Conservation (phyloP, 1,140 invertebrate species). For the Sipha flava region DNA sequence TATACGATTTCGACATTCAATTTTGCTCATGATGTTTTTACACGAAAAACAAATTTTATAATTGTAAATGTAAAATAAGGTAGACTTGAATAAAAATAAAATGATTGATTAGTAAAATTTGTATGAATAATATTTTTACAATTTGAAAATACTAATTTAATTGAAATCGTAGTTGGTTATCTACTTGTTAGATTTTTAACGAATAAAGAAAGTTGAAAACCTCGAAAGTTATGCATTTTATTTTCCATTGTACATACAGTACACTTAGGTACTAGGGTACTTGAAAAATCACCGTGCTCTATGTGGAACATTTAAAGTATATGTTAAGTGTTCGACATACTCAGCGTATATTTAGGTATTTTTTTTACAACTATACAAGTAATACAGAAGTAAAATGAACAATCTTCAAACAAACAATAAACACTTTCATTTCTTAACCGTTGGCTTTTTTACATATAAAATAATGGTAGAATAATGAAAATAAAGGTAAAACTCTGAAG, state of each 20-base stretch:
- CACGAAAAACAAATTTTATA: too few species aligned
- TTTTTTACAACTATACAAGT: neutral
- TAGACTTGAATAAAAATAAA: too few species aligned
- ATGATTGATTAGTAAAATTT: too few species aligned
- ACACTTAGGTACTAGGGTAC: too few species aligned
- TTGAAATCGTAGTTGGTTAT: too few species aligned
- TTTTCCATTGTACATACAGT: neutral
- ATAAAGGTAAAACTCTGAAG: neutral
- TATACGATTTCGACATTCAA: too few species aligned
- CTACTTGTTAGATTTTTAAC: neutral
- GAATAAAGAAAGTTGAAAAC: neutral
- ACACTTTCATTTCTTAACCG: conserved; percentile 4
- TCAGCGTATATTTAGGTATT: neutral
- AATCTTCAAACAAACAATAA: neutral
- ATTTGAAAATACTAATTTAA: too few species aligned
- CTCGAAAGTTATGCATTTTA: neutral
- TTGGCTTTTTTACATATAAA: neutral
- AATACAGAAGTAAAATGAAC: neutral
- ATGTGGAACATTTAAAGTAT: neutral
- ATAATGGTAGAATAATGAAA: neutral
- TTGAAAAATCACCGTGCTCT: neutral
- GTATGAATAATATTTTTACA: too few species aligned
- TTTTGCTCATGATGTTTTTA: too few species aligned
- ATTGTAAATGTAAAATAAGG: too few species aligned
- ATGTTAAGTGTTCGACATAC: neutral